phyloP scores from a whole-genome alignment of 2,888 invertebrate genomes.

The Polydrusus tereticollis region DNA sequence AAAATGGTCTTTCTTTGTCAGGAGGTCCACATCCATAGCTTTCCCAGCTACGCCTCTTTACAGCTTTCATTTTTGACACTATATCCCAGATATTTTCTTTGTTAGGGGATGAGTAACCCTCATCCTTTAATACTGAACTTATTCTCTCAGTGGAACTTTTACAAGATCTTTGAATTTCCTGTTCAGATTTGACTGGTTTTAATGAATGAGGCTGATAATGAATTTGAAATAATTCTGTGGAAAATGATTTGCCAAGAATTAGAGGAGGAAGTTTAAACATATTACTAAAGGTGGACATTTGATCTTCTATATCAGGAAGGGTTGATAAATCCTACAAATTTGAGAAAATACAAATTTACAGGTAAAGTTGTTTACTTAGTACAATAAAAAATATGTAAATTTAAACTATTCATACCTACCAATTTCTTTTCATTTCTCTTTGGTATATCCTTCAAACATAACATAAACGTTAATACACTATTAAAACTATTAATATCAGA shows the following conservation, averaged over 20 bases:
- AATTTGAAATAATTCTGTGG: constrained; percentile 26
- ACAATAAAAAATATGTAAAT: too few relatives aligned
- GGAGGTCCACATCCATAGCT: constrained; percentile 60
- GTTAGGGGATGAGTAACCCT: constrained; percentile 54
- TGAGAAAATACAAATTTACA: constrained; percentile 23
- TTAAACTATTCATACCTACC: constrained; percentile 39
- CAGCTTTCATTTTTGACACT: constrained; percentile 55
- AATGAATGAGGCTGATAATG: neutral
- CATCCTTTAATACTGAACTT: constrained; percentile 50
- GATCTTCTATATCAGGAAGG: constrained; percentile 51
- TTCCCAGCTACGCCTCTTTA: constrained; percentile 62
- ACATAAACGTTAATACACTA: constrained; percentile 55
- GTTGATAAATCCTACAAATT: constrained; percentile 55
- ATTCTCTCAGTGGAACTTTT: neutral
- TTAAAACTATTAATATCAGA: constrained; percentile 49
- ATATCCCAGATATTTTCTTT: constrained; percentile 61
- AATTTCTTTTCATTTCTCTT: constrained; percentile 52
- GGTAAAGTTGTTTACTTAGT: neutral
- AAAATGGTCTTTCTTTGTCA: constrained; percentile 62
- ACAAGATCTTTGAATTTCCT: neutral
- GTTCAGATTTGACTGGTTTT: constrained; percentile 1
- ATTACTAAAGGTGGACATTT: constrained; percentile 32
- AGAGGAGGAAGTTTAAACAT: constrained; percentile 40
- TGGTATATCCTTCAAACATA: constrained; percentile 56
- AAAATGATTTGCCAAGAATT: neutral